phyloP scores from a whole-genome alignment of 2,888 invertebrate genomes.

The Yponomeuta plumbellus region DNA sequence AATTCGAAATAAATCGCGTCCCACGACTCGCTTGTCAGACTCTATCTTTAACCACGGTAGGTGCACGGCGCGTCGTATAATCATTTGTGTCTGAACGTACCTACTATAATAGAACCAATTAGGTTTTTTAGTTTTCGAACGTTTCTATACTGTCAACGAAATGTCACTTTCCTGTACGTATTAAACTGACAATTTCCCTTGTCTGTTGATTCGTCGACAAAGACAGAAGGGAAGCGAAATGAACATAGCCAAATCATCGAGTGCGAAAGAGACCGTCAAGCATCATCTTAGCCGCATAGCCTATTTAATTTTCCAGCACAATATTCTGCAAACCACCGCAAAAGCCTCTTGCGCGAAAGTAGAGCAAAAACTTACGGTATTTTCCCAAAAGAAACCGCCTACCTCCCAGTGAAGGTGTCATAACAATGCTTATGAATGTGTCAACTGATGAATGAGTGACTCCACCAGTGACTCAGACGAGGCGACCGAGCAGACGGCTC shows the following conservation, averaged over 20 bases:
- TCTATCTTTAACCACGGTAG: no score
- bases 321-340: slow-evolving; percentile 6
- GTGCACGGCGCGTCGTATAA: no score
- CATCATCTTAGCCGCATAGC: neutral
- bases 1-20: no score
- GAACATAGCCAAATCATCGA: neutral
- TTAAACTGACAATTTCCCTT: neutral
- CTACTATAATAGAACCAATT: no score
- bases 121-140: neutral
- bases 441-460: slow-evolving; percentile 47
- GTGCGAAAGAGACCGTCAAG: neutral
- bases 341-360: slow-evolving; percentile 11
- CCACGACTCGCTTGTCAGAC: no score
- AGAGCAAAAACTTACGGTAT: slow-evolving; percentile 9
- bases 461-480: slow-evolving; percentile 71
- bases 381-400: neutral
- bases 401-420: slow-evolving; percentile 15
- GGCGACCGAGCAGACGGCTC: slow-evolving; percentile 85
- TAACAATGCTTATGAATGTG: slow-evolving; percentile 37
- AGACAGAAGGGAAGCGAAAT: neutral
- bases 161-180: neutral
- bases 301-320: neutral
- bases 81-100: no score
- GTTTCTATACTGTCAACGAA: neutral
- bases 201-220: neutral